Evolutionary conservation across 2,113 vertebrate species (phyloP), one percentile per base, ranked within the genome.

Genomic region (Ceratotherium simum): DNA sequence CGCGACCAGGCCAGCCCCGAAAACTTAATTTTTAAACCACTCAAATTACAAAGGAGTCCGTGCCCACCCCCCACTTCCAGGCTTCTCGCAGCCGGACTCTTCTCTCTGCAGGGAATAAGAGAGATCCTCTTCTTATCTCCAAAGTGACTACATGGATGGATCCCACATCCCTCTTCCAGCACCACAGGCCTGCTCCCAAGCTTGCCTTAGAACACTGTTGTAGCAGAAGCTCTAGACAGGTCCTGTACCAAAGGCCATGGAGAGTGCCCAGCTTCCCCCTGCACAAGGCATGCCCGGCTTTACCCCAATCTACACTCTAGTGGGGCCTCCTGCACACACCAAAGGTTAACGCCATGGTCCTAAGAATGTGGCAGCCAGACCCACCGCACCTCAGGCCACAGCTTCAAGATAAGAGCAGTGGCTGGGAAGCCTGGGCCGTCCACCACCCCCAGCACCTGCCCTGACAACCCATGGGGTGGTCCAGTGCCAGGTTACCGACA

Each of bases 231-330:
- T 36, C 56, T 56, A 23, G 29, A 11, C 13, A 2, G 31, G 72
- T 13, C 92, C 46, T n/a, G 20, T 2, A 4, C 46, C 67, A 0
- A 8, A n/a, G 11, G 51, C 62, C 7, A 2, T 0, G 6, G 27
- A 29, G 0, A 14, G 27, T 2, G 1, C 58, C 64, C 42, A 31
- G n/a, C 64, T 56, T 36, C 2, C 78, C 51, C 29, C 42, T 42
- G 21, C 33, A 80, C 2, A 1, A 10, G 2, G 58, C 17, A 25
- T 7, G 3, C 2, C 2, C 1, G 9, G 39, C 25, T 5, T 31
- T 3, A 16, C 25, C 27, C 21, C 62, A 7, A 21, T 1, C 33
- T 56, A 31, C 31, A 23, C 8, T 13, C 25, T 13, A 6, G 14
- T 3, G 8, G 56, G 92, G 88, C 58, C 25, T 3, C 17, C 75